These are phyloP conservation scores for Pseudorhiza aurosa DNA, from an alignment of 30 jellyfish, hydroid and myxozoan species.

Conservation along the genomic window DNA sequence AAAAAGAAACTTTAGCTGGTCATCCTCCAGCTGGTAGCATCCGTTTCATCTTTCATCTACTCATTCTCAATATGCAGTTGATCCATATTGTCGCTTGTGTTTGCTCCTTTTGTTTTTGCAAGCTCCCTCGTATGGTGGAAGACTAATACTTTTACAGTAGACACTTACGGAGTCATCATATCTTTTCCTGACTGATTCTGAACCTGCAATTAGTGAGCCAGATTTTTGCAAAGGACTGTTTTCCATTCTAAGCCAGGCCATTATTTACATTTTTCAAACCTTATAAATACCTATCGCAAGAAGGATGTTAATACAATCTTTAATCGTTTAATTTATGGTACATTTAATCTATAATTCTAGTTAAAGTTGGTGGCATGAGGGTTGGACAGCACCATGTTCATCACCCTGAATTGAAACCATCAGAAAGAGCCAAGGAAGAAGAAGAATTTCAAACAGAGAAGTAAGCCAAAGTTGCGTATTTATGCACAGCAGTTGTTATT, in stretches of 20 bases:
- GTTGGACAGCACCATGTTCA: conserved; percentile 91
- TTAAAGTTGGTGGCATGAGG: conserved; percentile 96
- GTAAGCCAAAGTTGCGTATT: too few relatives aligned
- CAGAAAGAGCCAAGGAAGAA: conserved; percentile 88
- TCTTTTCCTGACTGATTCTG: too few relatives aligned
- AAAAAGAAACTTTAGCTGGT: conserved; percentile 57
- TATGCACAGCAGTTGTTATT: too few relatives aligned
- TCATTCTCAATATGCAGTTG: too few relatives aligned
- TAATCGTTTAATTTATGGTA: not conserved
- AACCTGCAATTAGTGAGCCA: too few relatives aligned
- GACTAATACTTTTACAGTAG: too few relatives aligned
- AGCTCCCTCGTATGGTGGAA: too few relatives aligned
- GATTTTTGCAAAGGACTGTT: not conserved
- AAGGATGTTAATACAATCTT: not conserved
- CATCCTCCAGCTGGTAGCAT: conserved; percentile 87
- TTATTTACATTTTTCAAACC: not conserved
- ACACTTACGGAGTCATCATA: too few relatives aligned
- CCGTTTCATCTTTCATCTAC: too few relatives aligned
- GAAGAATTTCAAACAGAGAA: conserved; percentile 94
- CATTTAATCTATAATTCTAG: conserved; percentile 13
- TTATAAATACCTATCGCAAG: not conserved
- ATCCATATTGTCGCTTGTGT: too few relatives aligned
- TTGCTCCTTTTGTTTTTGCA: too few relatives aligned
- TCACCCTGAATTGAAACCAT: conserved; percentile 76
- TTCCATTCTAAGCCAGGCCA: not conserved